Percentiles rank a stretch among this genome's conserved stretches.
phyloP scores from a whole-genome alignment of 2,797 vertebrate genomes.

The Eupleurogrammus muticus region DNA sequence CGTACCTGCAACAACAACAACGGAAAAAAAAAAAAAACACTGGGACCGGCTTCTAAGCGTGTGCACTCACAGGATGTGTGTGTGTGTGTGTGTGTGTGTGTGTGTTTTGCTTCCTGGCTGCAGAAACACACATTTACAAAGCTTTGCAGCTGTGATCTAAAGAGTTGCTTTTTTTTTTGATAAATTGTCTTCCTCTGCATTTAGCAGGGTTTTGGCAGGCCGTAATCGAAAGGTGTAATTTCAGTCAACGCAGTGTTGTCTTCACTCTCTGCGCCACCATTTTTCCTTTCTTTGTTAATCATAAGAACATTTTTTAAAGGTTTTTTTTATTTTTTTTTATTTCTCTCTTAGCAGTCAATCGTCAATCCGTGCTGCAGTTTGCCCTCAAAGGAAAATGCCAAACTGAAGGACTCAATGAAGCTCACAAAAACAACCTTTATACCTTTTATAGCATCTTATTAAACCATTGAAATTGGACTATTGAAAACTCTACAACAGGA shows the following conservation, averaged over 20 bases:
- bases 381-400: slow-evolving; percentile 10
- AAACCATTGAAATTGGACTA: background rate
- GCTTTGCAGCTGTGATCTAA: slow-evolving; percentile 9
- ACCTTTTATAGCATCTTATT: too few species aligned
- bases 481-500: background rate
- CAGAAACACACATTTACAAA: slow-evolving; percentile 16
- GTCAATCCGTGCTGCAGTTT: background rate
- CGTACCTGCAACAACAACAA: slow-evolving; percentile 86
- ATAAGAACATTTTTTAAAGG: slow-evolving; percentile 6
- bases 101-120: background rate
- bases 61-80: slow-evolving; percentile 6
- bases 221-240: slow-evolving; percentile 19
- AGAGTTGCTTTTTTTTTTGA: background rate
- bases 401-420: slow-evolving; percentile 11
- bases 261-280: slow-evolving; percentile 16
- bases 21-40: too few species aligned
- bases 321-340: too few species aligned
- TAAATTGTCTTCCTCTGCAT: background rate
- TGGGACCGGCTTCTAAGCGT: too few species aligned
- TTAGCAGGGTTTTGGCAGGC: slow-evolving; percentile 2
- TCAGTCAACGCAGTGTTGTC: background rate
- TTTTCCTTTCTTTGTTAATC: slow-evolving; percentile 22
- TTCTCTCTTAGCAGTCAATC: background rate
- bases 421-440: background rate
- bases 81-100: too few species aligned